These are phyloP conservation scores for Ophion ventricosus DNA, from an alignment of 2,888 invertebrate species.

Conservation along the genomic window DNA sequence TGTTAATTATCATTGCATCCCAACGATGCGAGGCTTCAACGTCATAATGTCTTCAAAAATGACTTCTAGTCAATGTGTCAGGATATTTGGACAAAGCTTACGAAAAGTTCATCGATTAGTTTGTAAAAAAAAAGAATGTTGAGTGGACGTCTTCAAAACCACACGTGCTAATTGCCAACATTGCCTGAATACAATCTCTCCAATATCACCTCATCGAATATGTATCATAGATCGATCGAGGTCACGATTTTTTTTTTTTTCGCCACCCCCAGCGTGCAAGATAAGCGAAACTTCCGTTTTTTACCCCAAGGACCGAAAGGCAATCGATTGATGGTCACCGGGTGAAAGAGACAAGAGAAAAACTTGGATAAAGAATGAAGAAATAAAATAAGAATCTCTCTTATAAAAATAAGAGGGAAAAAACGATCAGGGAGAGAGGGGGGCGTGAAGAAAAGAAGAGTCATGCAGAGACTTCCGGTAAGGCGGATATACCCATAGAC, in stretches of 20 bases:
- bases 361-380: not conserved
- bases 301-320: slow-evolving; percentile 22
- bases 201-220: too few relatives aligned
- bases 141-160: too few relatives aligned
- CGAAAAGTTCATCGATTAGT: too few relatives aligned
- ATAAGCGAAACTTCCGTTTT: slow-evolving; percentile 5
- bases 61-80: too few relatives aligned
- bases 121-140: too few relatives aligned
- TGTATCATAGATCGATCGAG: not conserved
- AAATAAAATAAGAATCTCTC: slow-evolving; percentile 2
- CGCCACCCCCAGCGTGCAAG: not conserved
- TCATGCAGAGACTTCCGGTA: slow-evolving; percentile 36
- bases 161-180: too few relatives aligned
- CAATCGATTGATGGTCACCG: slow-evolving; percentile 45
- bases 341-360: slow-evolving; percentile 35
- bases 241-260: slow-evolving; percentile 34
- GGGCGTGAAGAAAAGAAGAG: slow-evolving; percentile 36
- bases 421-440: not conserved
- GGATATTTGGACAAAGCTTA: too few relatives aligned
- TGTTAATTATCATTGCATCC: too few relatives aligned
- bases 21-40: too few relatives aligned
- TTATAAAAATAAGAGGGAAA: slow-evolving; percentile 21
- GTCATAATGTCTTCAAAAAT: too few relatives aligned
- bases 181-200: too few relatives aligned
- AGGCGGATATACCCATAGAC: slow-evolving; percentile 13